Evolutionary conservation across 2,797 vertebrate species (phyloP).

Genomic region (Euthynnus affinis): DNA sequence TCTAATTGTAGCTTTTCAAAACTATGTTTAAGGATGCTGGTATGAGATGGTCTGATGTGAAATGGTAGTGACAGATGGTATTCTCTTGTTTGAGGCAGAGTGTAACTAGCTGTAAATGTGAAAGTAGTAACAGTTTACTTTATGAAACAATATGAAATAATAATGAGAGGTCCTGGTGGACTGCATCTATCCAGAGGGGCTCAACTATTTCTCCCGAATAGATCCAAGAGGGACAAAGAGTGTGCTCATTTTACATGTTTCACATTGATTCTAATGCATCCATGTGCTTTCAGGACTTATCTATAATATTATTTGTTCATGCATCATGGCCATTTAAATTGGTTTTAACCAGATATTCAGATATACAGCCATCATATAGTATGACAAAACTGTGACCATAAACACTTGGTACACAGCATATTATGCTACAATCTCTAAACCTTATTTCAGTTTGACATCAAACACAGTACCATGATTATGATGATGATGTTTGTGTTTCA

Average conservation of each 20-base stretch:
- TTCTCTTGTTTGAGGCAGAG: neutral
- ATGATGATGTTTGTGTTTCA: too few species aligned
- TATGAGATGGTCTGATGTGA: constrained; percentile 16
- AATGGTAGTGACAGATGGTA: neutral
- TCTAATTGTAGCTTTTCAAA: constrained; percentile 1
- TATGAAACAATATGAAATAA: constrained; percentile 30
- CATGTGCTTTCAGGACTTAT: neutral
- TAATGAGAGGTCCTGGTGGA: constrained; percentile 19
- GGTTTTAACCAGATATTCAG: constrained; percentile 1
- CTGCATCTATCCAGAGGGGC: constrained; percentile 18
- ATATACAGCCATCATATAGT: neutral
- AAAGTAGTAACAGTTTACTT: constrained; percentile 20
- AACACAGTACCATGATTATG: constrained; percentile 5
- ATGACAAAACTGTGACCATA: neutral
- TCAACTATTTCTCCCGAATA: constrained; percentile 37
- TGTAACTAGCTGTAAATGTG: constrained; percentile 14
- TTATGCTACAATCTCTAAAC: neutral
- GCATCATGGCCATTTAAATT: constrained; percentile 4
- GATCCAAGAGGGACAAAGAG: constrained; percentile 44
- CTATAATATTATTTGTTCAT: neutral
- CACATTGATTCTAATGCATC: constrained; percentile 9
- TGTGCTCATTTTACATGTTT: constrained; percentile 10
- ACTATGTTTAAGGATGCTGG: neutral
- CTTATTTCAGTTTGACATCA: neutral
- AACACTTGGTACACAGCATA: neutral